A percentile compares a stretch with the other conserved stretches of the same genome.
phyloP scores from a whole-genome alignment of 2,888 invertebrate species.

The Eugnorisma glareosa region DNA sequence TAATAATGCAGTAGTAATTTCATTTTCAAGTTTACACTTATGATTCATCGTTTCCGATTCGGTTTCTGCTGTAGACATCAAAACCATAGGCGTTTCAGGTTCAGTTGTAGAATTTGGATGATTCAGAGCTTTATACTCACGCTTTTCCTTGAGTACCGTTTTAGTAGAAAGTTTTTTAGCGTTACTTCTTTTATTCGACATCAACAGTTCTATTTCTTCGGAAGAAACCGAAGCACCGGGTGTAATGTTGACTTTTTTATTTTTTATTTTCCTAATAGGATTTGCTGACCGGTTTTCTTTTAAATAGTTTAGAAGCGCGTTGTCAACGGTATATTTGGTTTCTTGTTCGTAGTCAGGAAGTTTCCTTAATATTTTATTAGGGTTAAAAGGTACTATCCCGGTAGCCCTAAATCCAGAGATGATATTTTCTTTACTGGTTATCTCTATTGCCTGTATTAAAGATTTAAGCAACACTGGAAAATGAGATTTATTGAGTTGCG shows the following conservation, averaged over 20 bases:
- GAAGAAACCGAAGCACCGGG: conserved; percentile 46
- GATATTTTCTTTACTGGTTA: conserved; percentile 49
- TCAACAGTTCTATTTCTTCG: conserved; percentile 43
- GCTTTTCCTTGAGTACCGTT: conserved; percentile 15
- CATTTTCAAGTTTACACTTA: conserved; percentile 23
- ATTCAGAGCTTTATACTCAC: conserved; percentile 11
- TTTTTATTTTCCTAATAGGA: conserved; percentile 23
- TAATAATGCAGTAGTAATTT: conserved; percentile 36
- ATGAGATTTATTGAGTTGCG: conserved; percentile 24
- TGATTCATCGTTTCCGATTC: conserved; percentile 20
- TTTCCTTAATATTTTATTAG: conserved; percentile 44
- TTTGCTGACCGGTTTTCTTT: conserved; percentile 5
- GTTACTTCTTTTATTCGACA: conserved; percentile 39
- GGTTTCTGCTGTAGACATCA: not conserved
- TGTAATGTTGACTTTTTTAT: conserved; percentile 44
- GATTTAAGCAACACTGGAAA: conserved; percentile 40
- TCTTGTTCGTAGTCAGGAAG: conserved; percentile 47
- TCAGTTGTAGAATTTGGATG: conserved; percentile 1
- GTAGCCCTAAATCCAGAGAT: conserved; percentile 46
- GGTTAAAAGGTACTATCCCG: conserved; percentile 52
- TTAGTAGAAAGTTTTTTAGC: conserved; percentile 28
- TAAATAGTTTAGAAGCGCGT: conserved; percentile 27
- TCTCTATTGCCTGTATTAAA: conserved; percentile 33
- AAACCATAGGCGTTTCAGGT: not conserved
- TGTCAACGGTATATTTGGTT: conserved; percentile 41